Percentiles rank a stretch among this genome's conserved stretches.
phyloP scores from a whole-genome alignment of 2,888 invertebrate genomes.

The Melanostoma mellinum region DNA sequence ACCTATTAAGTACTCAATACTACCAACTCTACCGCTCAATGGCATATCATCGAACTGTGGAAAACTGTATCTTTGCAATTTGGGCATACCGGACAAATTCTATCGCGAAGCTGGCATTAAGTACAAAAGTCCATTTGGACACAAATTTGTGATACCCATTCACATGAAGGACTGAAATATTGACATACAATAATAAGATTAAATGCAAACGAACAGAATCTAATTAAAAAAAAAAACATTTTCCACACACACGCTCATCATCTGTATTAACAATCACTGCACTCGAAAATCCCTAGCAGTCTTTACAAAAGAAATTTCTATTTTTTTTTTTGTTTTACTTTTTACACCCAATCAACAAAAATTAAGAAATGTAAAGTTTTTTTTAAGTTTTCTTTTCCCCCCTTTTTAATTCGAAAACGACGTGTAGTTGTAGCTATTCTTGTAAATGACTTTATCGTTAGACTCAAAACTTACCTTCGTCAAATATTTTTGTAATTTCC shows the following conservation, averaged over 20 bases:
- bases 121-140: slow-evolving; percentile 93
- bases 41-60: slow-evolving; percentile 85
- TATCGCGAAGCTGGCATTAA: slow-evolving; percentile 89
- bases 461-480: slow-evolving; percentile 7
- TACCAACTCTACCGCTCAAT: slow-evolving; percentile 88
- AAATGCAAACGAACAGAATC: slow-evolving; percentile 52
- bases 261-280: slow-evolving; percentile 54
- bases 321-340: not conserved
- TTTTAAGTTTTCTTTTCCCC: not conserved
- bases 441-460: slow-evolving; percentile 2
- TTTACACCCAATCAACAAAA: not conserved
- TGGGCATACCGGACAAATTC: slow-evolving; percentile 90
- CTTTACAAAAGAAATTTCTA: not conserved
- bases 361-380: slow-evolving; percentile 8
- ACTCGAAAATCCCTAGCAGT: slow-evolving; percentile 7
- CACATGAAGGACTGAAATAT: slow-evolving; percentile 83
- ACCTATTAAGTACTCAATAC: slow-evolving; percentile 86
- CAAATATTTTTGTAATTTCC: slow-evolving; percentile 43
- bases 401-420: slow-evolving; percentile 5
- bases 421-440: slow-evolving; percentile 7
- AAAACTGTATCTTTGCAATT: slow-evolving; percentile 92
- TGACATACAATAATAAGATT: slow-evolving; percentile 73
- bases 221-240: slow-evolving; percentile 59
- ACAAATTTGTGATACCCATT: slow-evolving; percentile 90
- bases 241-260: slow-evolving; percentile 49